phyloP scores from a whole-genome alignment of 1,140 invertebrate genomes.

The Platorchestia sp. region DNA sequence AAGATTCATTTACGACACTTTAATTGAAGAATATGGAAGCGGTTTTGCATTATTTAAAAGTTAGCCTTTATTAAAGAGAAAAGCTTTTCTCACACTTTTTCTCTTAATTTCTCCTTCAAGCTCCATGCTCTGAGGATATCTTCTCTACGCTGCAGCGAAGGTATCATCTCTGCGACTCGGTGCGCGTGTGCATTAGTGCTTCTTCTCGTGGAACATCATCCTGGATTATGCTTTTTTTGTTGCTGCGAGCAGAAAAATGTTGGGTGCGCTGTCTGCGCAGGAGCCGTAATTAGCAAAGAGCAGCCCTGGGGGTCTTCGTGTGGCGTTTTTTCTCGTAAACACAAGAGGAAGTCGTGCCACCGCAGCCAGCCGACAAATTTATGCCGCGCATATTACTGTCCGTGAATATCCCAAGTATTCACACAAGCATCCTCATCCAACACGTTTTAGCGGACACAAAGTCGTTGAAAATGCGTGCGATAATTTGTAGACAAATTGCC shows the following conservation, averaged over 20 bases:
- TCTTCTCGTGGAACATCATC: not conserved
- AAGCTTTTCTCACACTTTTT: too few relatives aligned
- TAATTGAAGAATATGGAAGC: too few relatives aligned
- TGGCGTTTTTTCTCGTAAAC: not conserved
- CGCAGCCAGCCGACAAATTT: not conserved
- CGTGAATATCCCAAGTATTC: not conserved
- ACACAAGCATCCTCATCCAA: not conserved
- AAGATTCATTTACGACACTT: too few relatives aligned
- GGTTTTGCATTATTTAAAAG: too few relatives aligned
- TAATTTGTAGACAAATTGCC: not conserved
- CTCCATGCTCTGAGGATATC: too few relatives aligned
- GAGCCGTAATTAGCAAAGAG: not conserved
- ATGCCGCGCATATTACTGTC: not conserved
- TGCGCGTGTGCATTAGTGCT: not conserved
- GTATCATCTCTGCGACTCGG: not conserved
- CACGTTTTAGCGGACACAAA: not conserved
- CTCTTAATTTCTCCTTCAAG: too few relatives aligned
- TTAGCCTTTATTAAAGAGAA: too few relatives aligned
- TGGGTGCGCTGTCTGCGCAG: not conserved
- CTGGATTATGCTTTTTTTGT: not conserved
- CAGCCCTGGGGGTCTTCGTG: not conserved
- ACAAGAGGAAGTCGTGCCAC: not conserved
- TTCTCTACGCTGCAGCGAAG: too few relatives aligned
- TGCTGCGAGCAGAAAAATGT: not conserved
- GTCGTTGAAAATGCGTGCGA: not conserved